Evolutionary conservation across 2,888 invertebrate species (phyloP).

Genomic region (Pollenia griseotomentosa): DNA sequence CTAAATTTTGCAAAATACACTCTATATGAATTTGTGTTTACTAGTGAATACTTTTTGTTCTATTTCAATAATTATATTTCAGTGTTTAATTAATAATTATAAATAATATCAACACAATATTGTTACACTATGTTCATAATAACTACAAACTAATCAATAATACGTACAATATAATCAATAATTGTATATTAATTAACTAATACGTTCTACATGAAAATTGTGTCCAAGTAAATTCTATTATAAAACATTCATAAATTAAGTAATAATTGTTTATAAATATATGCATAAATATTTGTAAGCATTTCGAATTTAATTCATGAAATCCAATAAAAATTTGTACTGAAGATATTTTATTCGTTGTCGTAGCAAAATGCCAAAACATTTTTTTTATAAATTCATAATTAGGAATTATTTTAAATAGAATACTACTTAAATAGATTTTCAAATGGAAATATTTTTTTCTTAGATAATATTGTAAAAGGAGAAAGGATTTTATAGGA

Average conservation of each 20-base stretch:
- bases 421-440: too few relatives aligned
- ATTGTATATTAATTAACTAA: slow-evolving; percentile 1
- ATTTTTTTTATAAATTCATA: too few relatives aligned
- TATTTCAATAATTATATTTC: not conserved
- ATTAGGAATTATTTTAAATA: too few relatives aligned
- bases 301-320: too few relatives aligned
- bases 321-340: too few relatives aligned
- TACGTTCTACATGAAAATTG: not conserved
- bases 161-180: not conserved
- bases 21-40: not conserved
- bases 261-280: not conserved
- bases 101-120: slow-evolving; percentile 15
- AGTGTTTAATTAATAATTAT: slow-evolving; percentile 27
- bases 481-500: too few relatives aligned
- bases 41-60: not conserved
- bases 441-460: too few relatives aligned
- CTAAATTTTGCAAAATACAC: not conserved
- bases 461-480: too few relatives aligned
- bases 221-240: slow-evolving; percentile 4
- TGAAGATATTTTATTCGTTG: too few relatives aligned
- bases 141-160: slow-evolving; percentile 6
- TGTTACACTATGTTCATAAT: not conserved
- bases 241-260: slow-evolving; percentile 27
- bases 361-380: too few relatives aligned
- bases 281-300: too few relatives aligned